phyloP scores from a whole-genome alignment of 2,888 invertebrate species.

The Melieria omissa region DNA sequence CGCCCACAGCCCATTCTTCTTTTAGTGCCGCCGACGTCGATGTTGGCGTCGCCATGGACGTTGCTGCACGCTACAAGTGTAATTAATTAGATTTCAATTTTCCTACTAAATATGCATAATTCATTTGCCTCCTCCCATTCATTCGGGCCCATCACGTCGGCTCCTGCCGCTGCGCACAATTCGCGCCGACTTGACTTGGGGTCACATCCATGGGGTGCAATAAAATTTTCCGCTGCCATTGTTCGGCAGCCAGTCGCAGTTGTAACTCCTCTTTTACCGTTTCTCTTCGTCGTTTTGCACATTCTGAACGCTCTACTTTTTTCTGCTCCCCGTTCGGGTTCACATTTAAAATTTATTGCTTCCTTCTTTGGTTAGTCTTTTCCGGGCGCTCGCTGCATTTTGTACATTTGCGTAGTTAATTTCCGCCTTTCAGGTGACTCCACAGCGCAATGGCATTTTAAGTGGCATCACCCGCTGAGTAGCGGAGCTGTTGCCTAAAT shows the following conservation, averaged over 20 bases:
- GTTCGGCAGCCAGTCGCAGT: background rate
- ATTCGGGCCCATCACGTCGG: background rate
- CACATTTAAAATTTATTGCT: conserved; percentile 28
- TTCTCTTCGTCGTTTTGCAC: background rate
- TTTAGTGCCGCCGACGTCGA: too few relatives aligned
- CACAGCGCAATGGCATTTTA: too few relatives aligned
- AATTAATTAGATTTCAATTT: conserved; percentile 33
- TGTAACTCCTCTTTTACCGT: conserved; percentile 12
- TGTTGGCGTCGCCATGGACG: background rate
- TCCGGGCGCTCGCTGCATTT: background rate
- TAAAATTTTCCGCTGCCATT: conserved; percentile 1
- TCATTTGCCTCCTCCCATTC: conserved; percentile 9
- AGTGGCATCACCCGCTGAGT: too few relatives aligned
- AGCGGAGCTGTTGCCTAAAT: too few relatives aligned
- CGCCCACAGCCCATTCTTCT: too few relatives aligned
- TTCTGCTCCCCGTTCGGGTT: background rate
- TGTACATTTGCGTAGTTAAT: background rate
- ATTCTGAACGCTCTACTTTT: background rate
- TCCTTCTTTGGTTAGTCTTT: conserved; percentile 5
- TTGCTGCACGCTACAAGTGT: conserved; percentile 22
- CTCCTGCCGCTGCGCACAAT: too few relatives aligned
- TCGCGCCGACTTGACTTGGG: background rate
- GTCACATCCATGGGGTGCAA: background rate
- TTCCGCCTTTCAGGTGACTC: background rate
- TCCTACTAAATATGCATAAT: conserved; percentile 27